Conservation (phyloP, 1,140 invertebrate species). For the Panonychus citri region DNA sequence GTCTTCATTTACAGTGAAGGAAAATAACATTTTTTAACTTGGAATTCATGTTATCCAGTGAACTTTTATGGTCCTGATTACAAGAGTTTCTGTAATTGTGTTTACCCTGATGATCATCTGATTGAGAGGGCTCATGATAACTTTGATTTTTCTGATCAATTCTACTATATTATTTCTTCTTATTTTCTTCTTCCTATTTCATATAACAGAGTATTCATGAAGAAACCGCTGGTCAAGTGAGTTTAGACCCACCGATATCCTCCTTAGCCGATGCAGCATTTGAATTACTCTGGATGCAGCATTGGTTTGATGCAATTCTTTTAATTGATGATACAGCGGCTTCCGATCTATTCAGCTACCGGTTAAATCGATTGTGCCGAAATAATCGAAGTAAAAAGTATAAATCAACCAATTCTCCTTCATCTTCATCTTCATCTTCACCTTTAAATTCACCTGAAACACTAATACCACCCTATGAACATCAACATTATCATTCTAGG, state of each 20-base stretch:
- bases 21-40: no score
- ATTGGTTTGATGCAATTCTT: constrained; percentile 12
- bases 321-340: constrained; percentile 10
- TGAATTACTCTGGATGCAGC: constrained; percentile 6
- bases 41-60: no score
- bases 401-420: no score
- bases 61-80: no score
- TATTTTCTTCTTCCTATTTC: not conserved
- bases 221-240: not conserved
- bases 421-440: no score
- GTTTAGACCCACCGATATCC: constrained; percentile 10
- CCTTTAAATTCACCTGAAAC: no score
- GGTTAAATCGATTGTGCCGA: constrained; percentile 5
- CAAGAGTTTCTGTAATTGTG: no score
- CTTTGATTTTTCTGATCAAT: not conserved
- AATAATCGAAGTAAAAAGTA: not conserved
- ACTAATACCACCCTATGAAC: not conserved
- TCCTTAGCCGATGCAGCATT: constrained; percentile 10
- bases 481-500: not conserved
- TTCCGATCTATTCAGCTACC: constrained; percentile 8
- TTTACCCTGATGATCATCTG: no score
- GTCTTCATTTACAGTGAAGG: no score
- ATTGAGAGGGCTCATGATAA: no score
- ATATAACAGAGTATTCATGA: not conserved
- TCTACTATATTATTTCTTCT: not conserved